phyloP scores from a whole-genome alignment of 2,888 invertebrate genomes.

The Dasypolia templi region DNA sequence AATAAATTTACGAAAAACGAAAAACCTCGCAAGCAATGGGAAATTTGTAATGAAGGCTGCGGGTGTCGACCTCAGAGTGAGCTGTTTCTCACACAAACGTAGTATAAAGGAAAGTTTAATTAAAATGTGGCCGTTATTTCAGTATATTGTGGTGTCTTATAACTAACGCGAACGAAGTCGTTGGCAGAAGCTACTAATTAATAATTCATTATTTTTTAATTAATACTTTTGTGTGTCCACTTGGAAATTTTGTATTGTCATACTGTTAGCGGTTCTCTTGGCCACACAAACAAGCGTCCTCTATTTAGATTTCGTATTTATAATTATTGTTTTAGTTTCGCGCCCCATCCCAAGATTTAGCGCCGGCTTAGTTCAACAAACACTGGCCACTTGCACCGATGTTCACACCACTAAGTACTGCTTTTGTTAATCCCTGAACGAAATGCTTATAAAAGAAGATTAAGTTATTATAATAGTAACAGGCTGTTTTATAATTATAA shows the following conservation, averaged over 20 bases:
- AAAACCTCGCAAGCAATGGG: too few relatives aligned
- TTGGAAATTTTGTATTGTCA: background rate
- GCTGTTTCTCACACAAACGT: too few relatives aligned
- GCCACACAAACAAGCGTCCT: constrained; percentile 68
- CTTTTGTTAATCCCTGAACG: constrained; percentile 39
- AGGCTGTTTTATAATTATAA: background rate
- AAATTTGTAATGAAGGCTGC: too few relatives aligned
- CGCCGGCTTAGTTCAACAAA: constrained; percentile 59
- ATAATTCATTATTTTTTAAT: too few relatives aligned
- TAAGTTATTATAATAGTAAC: constrained; percentile 1
- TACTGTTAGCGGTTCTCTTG: constrained; percentile 42
- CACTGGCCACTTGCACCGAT: constrained; percentile 48
- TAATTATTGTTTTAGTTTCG: constrained; percentile 77
- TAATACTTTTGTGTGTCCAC: background rate
- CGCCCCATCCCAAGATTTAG: constrained; percentile 67
- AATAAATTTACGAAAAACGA: too few relatives aligned
- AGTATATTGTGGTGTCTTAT: too few relatives aligned
- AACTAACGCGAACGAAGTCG: too few relatives aligned
- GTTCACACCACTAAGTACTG: constrained; percentile 14
- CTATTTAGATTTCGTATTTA: constrained; percentile 78
- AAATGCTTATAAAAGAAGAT: background rate
- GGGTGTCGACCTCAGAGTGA: too few relatives aligned
- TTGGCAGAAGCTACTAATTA: too few relatives aligned
- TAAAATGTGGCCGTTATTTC: too few relatives aligned
- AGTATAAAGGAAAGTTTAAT: too few relatives aligned